Percentiles rank a stretch among this genome's conserved stretches.
Evolutionary conservation across 2,888 invertebrate genomes (phyloP).

Genomic region (Pheosia tremula): DNA sequence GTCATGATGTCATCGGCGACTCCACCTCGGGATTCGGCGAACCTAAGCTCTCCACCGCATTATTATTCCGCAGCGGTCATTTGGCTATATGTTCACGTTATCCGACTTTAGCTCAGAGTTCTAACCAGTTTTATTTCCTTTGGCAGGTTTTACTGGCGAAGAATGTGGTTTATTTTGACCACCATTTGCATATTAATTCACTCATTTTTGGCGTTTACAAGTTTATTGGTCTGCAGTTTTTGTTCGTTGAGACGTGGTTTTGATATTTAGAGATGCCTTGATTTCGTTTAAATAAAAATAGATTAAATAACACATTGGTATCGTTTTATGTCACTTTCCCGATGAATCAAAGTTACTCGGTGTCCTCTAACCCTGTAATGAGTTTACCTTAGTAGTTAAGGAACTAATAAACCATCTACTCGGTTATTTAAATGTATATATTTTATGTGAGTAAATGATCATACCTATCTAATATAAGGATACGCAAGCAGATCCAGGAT

Average conservation of each 20-base stretch:
- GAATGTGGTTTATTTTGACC: slow-evolving; percentile 38
- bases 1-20: slow-evolving; percentile 70
- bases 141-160: slow-evolving; percentile 49
- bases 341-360: too few species aligned
- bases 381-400: too few species aligned
- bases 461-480: too few species aligned
- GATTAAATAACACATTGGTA: too few species aligned
- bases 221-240: slow-evolving; percentile 8
- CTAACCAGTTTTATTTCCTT: slow-evolving; percentile 66
- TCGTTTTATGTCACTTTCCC: too few species aligned
- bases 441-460: too few species aligned
- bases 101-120: slow-evolving; percentile 57
- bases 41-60: slow-evolving; percentile 65
- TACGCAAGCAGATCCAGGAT: too few species aligned
- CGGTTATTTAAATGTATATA: too few species aligned
- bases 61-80: slow-evolving; percentile 67
- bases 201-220: slow-evolving; percentile 10
- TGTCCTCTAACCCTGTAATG: too few species aligned
- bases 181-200: slow-evolving; percentile 29
- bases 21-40: slow-evolving; percentile 74
- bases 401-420: too few species aligned
- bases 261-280: too few species aligned
- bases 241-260: not conserved
- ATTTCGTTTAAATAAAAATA: too few species aligned
- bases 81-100: slow-evolving; percentile 61